Base-by-base conservation (phyloP, 2,797 vertebrate species). In the Clarias laeviceps region DNA sequence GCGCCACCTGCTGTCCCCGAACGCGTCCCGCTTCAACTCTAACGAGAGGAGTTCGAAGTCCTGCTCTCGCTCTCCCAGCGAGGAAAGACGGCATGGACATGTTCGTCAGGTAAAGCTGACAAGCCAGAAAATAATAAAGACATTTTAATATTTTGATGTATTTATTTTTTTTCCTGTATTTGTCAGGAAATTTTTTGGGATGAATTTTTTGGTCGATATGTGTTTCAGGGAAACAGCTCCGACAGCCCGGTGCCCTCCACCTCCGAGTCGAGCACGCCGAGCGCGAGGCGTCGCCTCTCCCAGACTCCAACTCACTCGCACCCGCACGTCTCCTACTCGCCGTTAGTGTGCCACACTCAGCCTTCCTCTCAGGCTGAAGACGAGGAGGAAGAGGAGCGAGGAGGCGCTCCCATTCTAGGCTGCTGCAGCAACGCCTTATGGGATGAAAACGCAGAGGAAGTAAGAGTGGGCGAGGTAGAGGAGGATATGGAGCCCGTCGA, bases 231-330 rank as follows among this genome's bases (percentile, higher is more conserved):
- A 80, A 97, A 97, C 64, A 98, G 97, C 85, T 99, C 98, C 14
- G 98, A 99, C 91, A 99, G 97, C 89, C 98, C 98, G 14, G 97
- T 98, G 85, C 98, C 98, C 18, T 99, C 98, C 90, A 93, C 97
- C 64, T 98, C 97, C 18, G 98, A 98, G 94, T 98, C 97, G 94
- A 99, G 97, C 95, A 98, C 98, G 0, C 98, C 98, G 82, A 96
- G 96, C 27, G 96, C 95, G 77, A 96, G 95, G 18, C 95, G 97
- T 54, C 97, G 97, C 87, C 94, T 96, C 32, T 97, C 97, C 0
- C 96, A 97, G 0, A 96, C 97, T 81, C 97, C 97, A 2, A 96
- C 95, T 18, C 96, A 95, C 90, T 96, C 97, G 0, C 97, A 94
- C 77, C 97, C 98, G 65, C 96, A 98, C 90, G 96, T 99, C 79